Base-by-base conservation (phyloP, 2,888 invertebrate genomes). In the Eilema griseolum region DNA sequence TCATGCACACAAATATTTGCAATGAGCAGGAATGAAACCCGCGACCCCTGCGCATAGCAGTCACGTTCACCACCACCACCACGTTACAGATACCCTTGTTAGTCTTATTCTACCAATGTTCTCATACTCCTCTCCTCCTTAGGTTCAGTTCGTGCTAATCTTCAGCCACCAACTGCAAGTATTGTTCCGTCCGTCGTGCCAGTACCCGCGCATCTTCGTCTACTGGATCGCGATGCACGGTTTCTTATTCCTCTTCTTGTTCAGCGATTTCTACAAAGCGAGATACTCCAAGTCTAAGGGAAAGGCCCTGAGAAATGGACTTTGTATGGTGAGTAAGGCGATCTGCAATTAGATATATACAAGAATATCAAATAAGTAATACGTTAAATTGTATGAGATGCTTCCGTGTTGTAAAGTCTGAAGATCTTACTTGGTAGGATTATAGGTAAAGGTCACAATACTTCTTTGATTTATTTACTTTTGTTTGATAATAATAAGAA, bases 171-270 rank as follows among this genome's bases (percentile, higher is more conserved):
- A 98, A 90, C 98, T 98, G 95, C 98, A 98, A 91, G 96, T 99
- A 79, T 92, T 99, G 81, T 98, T 98, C 96, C 97, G 97, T 79
- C 98, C 98, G 75, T 99, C 98, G 78, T 99, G 99, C 94, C 97
- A 98, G 90, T 99, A 99, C 94, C 99, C 99, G 11, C 97, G 97
- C 85, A 96, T 97, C 72, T 98, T 98, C 95, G 98, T 98, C 96
- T 96, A 98, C 88, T 99, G 98, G 98, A 99, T 99, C 90, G 98
- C 98, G 62, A 96, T 98, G 83, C 99, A 99, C 93, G 99, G 99
- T 72, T 96, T 99, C 85, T 96, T 99, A 89, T 99, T 99, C 96
- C 96, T 99, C 79, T 97, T 98, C 94, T 96, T 99, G 82, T 99
- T 99, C 96, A 98, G 98, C 57, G 98, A 99, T 93, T 99, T 99